A percentile compares a stretch with the other conserved stretches of the same genome.
phyloP scores from a whole-genome alignment of 2,113 vertebrate species.

The Lipotes vexillifer region DNA sequence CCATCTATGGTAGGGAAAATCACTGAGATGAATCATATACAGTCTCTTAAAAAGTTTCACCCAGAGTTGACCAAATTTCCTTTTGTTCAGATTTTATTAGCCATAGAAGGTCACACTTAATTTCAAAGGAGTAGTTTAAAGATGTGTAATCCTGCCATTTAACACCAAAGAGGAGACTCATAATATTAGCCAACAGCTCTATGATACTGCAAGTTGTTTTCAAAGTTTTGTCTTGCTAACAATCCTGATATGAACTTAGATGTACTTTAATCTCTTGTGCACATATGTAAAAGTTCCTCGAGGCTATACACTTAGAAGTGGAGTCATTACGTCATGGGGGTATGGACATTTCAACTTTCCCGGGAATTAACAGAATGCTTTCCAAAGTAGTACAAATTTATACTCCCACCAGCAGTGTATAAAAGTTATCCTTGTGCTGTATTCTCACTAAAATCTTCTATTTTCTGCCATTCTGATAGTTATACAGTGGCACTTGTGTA shows the following conservation, averaged over 20 bases:
- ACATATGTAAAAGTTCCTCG: background rate
- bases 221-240: background rate
- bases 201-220: background rate
- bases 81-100: background rate
- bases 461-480: background rate
- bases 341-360: background rate
- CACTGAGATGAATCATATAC: background rate
- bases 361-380: background rate
- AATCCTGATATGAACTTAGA: background rate
- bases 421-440: background rate
- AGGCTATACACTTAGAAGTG: background rate
- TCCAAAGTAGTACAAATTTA: background rate
- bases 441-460: background rate
- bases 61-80: background rate
- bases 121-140: background rate
- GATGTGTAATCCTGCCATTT: background rate
- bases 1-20: background rate
- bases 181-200: background rate
- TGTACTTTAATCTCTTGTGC: background rate
- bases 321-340: background rate
- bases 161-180: background rate
- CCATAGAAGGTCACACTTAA: background rate
- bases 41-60: background rate
- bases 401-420: background rate
- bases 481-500: background rate